These are phyloP conservation scores for Listronotus oregonensis DNA, from an alignment of 1,140 invertebrate genomes.

Conservation along the genomic window DNA sequence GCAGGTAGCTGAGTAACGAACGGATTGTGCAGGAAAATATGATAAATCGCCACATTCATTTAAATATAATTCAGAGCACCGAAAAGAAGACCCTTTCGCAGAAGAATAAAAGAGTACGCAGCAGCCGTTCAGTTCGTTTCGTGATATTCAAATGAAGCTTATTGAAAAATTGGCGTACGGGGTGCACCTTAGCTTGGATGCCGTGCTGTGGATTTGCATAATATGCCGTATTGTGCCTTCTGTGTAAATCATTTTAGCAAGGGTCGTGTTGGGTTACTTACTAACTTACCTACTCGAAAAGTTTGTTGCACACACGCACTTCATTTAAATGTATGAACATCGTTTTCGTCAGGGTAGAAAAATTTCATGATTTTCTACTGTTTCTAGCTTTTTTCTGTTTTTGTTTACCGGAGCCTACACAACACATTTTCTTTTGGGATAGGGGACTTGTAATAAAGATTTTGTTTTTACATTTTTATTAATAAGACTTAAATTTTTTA, in stretches of 20 bases:
- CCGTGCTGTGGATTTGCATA: constrained; percentile 25
- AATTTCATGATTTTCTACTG: too few relatives aligned
- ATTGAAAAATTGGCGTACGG: constrained; percentile 34
- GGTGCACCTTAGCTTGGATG: constrained; percentile 26
- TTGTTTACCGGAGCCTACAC: too few relatives aligned
- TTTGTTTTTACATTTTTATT: too few relatives aligned
- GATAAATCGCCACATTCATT: constrained; percentile 28
- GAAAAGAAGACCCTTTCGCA: constrained; percentile 6
- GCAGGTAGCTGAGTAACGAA: constrained; percentile 26
- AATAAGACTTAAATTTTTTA: too few relatives aligned
- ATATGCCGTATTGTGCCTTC: constrained; percentile 28
- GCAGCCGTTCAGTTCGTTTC: constrained; percentile 29
- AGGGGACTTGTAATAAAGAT: too few relatives aligned
- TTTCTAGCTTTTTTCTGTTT: too few relatives aligned
- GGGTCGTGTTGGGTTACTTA: constrained; percentile 23
- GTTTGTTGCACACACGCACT: too few relatives aligned
- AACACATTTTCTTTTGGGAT: too few relatives aligned
- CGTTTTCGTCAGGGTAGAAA: too few relatives aligned
- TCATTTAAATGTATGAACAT: too few relatives aligned
- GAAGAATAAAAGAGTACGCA: constrained; percentile 24
- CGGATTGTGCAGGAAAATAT: constrained; percentile 26
- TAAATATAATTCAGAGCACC: constrained; percentile 27
- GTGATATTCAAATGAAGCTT: constrained; percentile 34
- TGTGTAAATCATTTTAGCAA: constrained; percentile 28
- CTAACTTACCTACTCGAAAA: neutral